These are phyloP conservation scores for Sebastes taczanowskii DNA, from an alignment of 2,797 vertebrate genomes.

Conservation along the genomic window DNA sequence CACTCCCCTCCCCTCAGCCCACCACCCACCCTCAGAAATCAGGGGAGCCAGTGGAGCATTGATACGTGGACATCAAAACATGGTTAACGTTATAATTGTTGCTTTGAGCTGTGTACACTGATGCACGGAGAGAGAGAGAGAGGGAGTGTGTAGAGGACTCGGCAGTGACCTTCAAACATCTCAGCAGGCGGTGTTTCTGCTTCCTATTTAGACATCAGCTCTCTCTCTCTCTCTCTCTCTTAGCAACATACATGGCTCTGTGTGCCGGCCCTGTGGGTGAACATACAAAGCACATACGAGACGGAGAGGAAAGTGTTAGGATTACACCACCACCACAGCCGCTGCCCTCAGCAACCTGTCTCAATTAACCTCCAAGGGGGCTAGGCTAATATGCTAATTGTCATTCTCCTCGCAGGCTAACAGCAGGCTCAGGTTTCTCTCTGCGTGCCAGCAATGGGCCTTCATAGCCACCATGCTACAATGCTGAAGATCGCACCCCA, in stretches of 20 bases:
- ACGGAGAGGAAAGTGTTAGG: constrained; percentile 35
- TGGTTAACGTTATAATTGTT: constrained; percentile 74
- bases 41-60: constrained; percentile 38
- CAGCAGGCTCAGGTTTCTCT: constrained; percentile 53
- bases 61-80: constrained; percentile 67
- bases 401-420: constrained; percentile 48
- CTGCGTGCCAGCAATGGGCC: constrained; percentile 21
- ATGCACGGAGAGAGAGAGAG: constrained; percentile 35
- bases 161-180: constrained; percentile 78
- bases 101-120: constrained; percentile 67
- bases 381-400: constrained; percentile 66
- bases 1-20: constrained; percentile 11
- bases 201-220: constrained; percentile 49
- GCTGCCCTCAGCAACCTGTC: constrained; percentile 45
- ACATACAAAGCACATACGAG: not conserved
- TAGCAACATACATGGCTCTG: constrained; percentile 3
- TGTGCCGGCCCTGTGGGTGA: constrained; percentile 16
- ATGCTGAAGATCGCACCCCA: constrained; percentile 49
- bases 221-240: constrained; percentile 5
- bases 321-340: constrained; percentile 17
- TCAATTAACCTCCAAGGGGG: constrained; percentile 62
- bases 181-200: constrained; percentile 59
- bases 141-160: constrained; percentile 48
- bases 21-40: constrained; percentile 30
- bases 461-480: constrained; percentile 34